Evolutionary conservation across 2,113 vertebrate genomes (phyloP), one percentile per base, ranked within the genome.

Genomic region (Reinhardtius hippoglossoides): DNA sequence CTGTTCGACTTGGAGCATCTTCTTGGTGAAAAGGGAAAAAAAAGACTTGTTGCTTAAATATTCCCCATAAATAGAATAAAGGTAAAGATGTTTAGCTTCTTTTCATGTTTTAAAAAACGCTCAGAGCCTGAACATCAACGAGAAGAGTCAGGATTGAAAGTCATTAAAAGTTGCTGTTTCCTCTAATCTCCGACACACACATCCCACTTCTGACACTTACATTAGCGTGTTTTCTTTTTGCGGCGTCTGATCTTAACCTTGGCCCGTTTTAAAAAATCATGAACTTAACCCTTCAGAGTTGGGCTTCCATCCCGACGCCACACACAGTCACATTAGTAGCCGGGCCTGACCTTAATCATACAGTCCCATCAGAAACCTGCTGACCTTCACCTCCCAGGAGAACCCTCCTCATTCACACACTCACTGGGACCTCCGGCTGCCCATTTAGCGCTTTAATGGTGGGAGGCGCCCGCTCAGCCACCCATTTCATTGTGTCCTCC

Each of bases 311-410:
- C 74, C 52, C 58, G 2, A 63, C 76, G 5, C 86, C 82, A 82
- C 86, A 84, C 87, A 24, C 61, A 80, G 85, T 74, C 79, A 71
- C 83, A 87, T 88, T 87, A 89, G 87, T 66, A 68, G 77, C 78
- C 46, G 37, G 75, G 69, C 31, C 78, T 93, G 92, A 93, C 93
- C 92, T 92, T 93, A 91, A 94, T 95, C 90, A 92, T 89, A 87
- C 87, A 80, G 85, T 89, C 89, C 90, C 90, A 93, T 93, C 91
- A 91, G 83, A 88, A 90, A 88, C 66, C 84, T 60, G 71, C 85
- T 92, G 92, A 94, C 93, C 90, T 81, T 77, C 12, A 87, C 88
- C 92, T 94, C 93, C 94, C 94, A 56, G 67, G 92, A 90, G 94
- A 85, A 83, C 78, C 52, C 80, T 83, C 65, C 91, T 91, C 91